Evolutionary conservation across 1,140 invertebrate species (phyloP).

Genomic region (Vanessa atalanta): DNA sequence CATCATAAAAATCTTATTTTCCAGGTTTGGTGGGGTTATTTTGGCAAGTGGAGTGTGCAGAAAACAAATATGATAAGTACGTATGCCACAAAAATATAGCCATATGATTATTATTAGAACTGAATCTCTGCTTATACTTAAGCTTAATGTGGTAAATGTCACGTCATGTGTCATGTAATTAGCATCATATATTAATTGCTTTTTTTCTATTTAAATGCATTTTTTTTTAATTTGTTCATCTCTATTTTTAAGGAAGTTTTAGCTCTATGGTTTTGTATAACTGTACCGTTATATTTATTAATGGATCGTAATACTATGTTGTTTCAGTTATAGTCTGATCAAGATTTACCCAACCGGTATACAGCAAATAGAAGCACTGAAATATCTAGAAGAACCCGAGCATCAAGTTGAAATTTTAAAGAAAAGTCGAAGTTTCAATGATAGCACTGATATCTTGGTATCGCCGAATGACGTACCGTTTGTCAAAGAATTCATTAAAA

Average conservation of each 20-base stretch:
- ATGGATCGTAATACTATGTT: slow-evolving; percentile 7
- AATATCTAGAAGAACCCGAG: slow-evolving; percentile 44
- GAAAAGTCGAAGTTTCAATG: slow-evolving; percentile 58
- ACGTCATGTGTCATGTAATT: too few relatives aligned
- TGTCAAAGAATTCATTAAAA: slow-evolving; percentile 45
- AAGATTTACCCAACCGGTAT: slow-evolving; percentile 48
- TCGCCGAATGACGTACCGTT: slow-evolving; percentile 38
- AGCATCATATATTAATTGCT: too few relatives aligned
- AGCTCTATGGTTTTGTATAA: neutral
- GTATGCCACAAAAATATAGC: slow-evolving; percentile 6
- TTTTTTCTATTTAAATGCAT: neutral
- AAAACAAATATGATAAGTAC: slow-evolving; percentile 60
- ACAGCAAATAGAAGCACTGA: slow-evolving; percentile 49
- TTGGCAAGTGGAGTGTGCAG: slow-evolving; percentile 45
- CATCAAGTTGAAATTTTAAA: slow-evolving; percentile 59
- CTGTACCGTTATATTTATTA: neutral
- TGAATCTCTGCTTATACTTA: too few relatives aligned
- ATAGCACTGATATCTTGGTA: slow-evolving; percentile 67
- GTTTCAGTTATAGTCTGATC: slow-evolving; percentile 60
- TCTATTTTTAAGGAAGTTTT: neutral
- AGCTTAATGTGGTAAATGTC: too few relatives aligned
- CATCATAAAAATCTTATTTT: slow-evolving; percentile 5
- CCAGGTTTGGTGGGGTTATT: slow-evolving; percentile 28
- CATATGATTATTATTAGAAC: too few relatives aligned
- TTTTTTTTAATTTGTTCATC: too few relatives aligned